Conservation (phyloP, 2,113 vertebrate species). For the Piliocolobus tephrosceles region DNA sequence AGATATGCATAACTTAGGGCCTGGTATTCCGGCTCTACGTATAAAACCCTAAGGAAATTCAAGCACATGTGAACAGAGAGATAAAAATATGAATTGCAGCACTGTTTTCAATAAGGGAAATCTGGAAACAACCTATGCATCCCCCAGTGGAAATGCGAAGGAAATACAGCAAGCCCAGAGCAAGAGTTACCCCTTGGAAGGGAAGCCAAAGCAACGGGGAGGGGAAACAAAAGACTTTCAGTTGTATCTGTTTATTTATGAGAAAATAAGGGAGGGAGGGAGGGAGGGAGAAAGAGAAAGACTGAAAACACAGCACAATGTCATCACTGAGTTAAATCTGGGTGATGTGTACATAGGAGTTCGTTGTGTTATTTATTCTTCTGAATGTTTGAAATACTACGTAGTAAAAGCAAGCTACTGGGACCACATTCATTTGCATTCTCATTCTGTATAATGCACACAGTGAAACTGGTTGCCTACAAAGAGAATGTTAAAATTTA, state of each 20-base stretch:
- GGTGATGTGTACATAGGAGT: neutral
- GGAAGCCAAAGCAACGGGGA: neutral
- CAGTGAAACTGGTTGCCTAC: neutral
- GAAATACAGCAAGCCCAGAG: neutral
- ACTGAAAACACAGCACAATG: too few species aligned
- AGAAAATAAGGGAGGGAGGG: neutral
- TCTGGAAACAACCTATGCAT: neutral
- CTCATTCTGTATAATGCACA: neutral
- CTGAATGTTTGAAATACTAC: neutral
- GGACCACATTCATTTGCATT: neutral
- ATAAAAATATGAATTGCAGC: neutral
- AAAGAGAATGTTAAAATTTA: conserved; percentile 18
- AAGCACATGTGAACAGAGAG: neutral
- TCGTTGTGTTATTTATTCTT: neutral
- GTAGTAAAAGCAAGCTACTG: neutral
- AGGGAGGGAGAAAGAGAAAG: neutral
- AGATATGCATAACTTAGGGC: fast-evolving
- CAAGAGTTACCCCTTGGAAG: neutral
- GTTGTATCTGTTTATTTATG: neutral
- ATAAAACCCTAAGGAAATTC: neutral
- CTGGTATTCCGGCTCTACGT: neutral
- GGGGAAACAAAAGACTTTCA: neutral
- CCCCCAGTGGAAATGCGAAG: neutral
- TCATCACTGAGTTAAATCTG: neutral
- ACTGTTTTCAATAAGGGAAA: neutral